Evolutionary conservation across 2,797 vertebrate species (phyloP).

Genomic region (Ammospiza maritima): DNA sequence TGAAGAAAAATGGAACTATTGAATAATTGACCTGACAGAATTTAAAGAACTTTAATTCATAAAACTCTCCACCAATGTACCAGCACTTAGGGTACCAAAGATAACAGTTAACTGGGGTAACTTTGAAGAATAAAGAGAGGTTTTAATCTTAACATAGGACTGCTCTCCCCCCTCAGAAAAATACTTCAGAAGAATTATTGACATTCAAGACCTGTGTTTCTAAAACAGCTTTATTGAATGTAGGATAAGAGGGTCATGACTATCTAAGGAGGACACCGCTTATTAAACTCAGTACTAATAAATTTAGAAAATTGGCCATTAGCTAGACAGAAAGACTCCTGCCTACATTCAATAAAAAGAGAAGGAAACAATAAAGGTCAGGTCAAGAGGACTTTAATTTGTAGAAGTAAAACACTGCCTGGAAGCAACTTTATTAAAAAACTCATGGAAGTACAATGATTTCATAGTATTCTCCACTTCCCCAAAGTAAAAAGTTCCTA

Average conservation of each 20-base stretch:
- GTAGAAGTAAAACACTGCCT: background rate
- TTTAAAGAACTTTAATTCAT: background rate
- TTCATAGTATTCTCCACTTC: background rate
- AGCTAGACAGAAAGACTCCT: background rate
- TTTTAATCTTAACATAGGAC: background rate
- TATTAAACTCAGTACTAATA: background rate
- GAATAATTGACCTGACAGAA: background rate
- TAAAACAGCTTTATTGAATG: background rate
- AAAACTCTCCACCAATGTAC: background rate
- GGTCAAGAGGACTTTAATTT: background rate
- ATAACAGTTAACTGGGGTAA: background rate
- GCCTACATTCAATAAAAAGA: background rate
- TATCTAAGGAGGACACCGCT: background rate
- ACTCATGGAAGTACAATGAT: background rate
- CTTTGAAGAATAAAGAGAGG: background rate
- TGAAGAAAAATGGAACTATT: background rate
- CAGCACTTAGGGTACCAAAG: background rate
- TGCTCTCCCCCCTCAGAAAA: background rate
- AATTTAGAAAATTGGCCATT: background rate
- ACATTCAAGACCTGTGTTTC: background rate
- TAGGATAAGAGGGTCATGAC: background rate
- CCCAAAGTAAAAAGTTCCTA: background rate
- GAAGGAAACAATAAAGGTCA: slow-evolving; percentile 2
- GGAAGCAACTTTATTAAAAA: slow-evolving; percentile 7
- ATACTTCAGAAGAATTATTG: background rate